phyloP scores from a whole-genome alignment of 1,140 invertebrate genomes.

The Rhopalosiphum padi region DNA sequence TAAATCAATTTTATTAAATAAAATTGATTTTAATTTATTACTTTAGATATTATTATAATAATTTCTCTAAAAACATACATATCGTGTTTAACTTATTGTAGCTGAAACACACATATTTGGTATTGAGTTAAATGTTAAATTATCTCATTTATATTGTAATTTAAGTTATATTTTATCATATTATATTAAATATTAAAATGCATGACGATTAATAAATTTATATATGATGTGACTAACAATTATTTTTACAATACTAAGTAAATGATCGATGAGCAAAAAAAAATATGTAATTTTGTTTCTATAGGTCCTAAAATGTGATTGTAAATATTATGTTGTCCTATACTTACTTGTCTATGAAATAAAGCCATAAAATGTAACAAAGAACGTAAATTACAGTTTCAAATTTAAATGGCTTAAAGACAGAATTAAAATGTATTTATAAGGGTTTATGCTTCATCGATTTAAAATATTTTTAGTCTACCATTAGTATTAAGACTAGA shows the following conservation, averaged over 20 bases:
- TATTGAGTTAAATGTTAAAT: background rate
- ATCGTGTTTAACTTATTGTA: background rate
- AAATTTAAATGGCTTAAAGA: conserved; percentile 9
- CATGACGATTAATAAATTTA: background rate
- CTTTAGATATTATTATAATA: background rate
- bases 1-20: background rate
- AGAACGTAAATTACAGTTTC: background rate
- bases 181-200: background rate
- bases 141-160: no score
- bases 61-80: background rate
- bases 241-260: background rate
- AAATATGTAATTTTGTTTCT: background rate
- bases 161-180: background rate
- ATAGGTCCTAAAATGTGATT: background rate
- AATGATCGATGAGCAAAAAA: background rate
- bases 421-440: conserved; percentile 6
- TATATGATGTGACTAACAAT: background rate
- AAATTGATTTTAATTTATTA: background rate
- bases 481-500: background rate
- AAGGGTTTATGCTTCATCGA: background rate
- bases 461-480: background rate
- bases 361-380: background rate
- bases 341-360: background rate
- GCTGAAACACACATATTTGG: background rate
- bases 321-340: background rate